Percentiles rank a stretch among this genome's conserved stretches.
phyloP scores from a whole-genome alignment of 2,797 vertebrate genomes.

The Leptodactylus fallax region DNA sequence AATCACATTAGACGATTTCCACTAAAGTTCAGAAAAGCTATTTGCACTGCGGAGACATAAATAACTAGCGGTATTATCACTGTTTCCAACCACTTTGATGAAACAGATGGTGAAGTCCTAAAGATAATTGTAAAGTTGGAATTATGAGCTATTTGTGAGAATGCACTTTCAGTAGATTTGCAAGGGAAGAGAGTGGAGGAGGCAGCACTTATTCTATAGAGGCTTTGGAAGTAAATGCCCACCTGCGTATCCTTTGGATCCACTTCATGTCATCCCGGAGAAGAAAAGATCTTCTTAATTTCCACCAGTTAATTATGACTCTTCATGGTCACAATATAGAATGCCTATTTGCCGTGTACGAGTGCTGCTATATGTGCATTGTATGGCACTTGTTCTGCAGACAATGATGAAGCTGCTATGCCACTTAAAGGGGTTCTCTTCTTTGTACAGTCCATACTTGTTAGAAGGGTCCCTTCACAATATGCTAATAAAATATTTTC shows the following conservation, averaged over 20 bases:
- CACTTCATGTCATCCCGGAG: constrained; percentile 61
- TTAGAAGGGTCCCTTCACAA: not conserved
- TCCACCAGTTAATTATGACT: constrained; percentile 68
- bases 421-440: not conserved
- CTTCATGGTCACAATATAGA: constrained; percentile 52
- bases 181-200: constrained; percentile 17
- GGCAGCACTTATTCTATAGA: constrained; percentile 58
- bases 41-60: constrained; percentile 63
- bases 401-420: not conserved
- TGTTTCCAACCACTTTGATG: constrained; percentile 60
- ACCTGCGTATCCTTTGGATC: constrained; percentile 60
- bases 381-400: not conserved
- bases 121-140: constrained; percentile 64
- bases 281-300: constrained; percentile 61
- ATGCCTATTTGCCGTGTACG: constrained; percentile 37
- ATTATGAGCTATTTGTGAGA: constrained; percentile 61
- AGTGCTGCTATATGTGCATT: not conserved
- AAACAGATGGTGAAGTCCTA: constrained; percentile 63
- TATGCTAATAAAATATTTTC: not conserved
- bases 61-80: constrained; percentile 59
- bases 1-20: constrained; percentile 56
- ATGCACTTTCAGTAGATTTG: constrained; percentile 58
- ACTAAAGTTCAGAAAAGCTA: constrained; percentile 61
- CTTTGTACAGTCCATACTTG: not conserved
- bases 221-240: constrained; percentile 64